Base-by-base conservation (phyloP, 2,888 invertebrate genomes). In the Hemistola chrysoprasaria region DNA sequence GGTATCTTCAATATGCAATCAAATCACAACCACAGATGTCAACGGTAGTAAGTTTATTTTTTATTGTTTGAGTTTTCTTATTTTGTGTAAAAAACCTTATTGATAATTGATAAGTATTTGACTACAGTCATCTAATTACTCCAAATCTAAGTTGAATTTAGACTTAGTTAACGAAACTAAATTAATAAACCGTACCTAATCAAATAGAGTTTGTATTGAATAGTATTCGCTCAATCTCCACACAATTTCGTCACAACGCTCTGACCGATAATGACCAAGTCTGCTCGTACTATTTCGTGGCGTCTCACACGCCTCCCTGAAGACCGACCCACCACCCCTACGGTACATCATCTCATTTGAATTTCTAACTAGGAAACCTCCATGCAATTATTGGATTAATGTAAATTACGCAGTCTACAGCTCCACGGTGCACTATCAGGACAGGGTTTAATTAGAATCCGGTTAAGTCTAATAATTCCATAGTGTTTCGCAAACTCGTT, bases 301-400 rank as follows among this genome's bases (percentile, higher is more conserved):
- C 71, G 69, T 70, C 72, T 71, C 69, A 57, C 52, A 62, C 59
- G 60, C 68, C 65, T 71, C 79, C 78, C 78, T 58, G 65, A 77
- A 79, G 76, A 73, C 75, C 53, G 10, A 64, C 71, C 67, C 56
- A 37, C 82, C 83, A 70, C 65, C 71, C 71, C 67, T 77, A 76
- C 89, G 89, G 91, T 92, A 92, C 92, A 92, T 92, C 93, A 93
- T 92, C 94, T 94, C 93, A 94, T 94, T 94, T 94, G 94, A 94
- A 94, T 94, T 94, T 94, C 94, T 94, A 94, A 94, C 94, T 94
- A 94, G 94, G 93, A 93, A 93, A 94, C 94, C 94, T 93, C 94
- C 94, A 93, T 94, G 94, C 94, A 95, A 94, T 95, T 95, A 95
- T 95, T 95, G 94, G 95, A 94, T 94, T 94, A 94, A 95, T 95